Conservation (phyloP, 2,888 invertebrate species). For the Trypoxylon attenuatum region DNA sequence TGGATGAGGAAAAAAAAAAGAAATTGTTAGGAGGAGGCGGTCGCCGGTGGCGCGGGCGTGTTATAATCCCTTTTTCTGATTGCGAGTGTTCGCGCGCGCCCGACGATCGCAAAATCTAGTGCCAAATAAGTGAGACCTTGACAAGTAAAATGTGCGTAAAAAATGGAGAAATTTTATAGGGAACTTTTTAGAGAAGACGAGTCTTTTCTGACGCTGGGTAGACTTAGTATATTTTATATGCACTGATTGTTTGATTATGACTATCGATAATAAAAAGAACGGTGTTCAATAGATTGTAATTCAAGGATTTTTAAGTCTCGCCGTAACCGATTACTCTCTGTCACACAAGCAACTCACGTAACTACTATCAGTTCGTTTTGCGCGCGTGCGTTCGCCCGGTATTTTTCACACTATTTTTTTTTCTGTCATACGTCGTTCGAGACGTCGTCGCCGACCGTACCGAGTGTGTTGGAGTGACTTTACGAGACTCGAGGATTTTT, state of each 20-base stretch:
- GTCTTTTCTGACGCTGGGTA: constrained; percentile 74
- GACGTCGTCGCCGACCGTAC: background rate
- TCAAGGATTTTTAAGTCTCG: constrained; percentile 59
- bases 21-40: constrained; percentile 44
- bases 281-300: constrained; percentile 73
- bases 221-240: constrained; percentile 75
- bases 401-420: too few relatives aligned
- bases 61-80: constrained; percentile 25
- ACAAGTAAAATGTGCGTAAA: constrained; percentile 57
- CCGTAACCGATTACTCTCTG: constrained; percentile 47
- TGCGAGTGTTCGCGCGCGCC: constrained; percentile 22
- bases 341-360: constrained; percentile 35
- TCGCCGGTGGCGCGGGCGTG: constrained; percentile 33
- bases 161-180: constrained; percentile 69
- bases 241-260: constrained; percentile 75
- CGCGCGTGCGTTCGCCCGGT: constrained; percentile 5
- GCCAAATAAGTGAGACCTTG: constrained; percentile 73
- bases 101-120: constrained; percentile 67
- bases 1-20: constrained; percentile 48
- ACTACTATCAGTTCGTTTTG: too few relatives aligned
- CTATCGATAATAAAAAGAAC: constrained; percentile 73
- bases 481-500: background rate
- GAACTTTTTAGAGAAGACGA: constrained; percentile 70
- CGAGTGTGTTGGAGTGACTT: background rate
- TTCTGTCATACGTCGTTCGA: too few relatives aligned